Evolutionary conservation across 2,113 vertebrate genomes (phyloP).

Genomic region (Myrmecophaga tridactyla): DNA sequence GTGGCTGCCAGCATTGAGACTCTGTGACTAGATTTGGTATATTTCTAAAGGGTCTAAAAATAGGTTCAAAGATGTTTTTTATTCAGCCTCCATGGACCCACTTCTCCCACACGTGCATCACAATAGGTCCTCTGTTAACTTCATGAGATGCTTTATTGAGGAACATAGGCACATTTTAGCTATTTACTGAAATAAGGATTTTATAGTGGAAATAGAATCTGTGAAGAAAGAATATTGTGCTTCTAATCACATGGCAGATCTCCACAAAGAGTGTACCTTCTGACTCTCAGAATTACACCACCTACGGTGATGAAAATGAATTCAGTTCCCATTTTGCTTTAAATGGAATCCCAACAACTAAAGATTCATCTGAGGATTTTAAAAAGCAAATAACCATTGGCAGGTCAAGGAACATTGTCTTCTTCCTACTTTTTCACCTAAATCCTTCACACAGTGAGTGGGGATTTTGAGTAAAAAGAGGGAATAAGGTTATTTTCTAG

Average conservation of each 20-base stretch:
- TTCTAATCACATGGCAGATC: fast-evolving
- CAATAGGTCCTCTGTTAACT: neutral
- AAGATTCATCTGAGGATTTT: neutral
- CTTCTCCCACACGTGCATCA: fast-evolving
- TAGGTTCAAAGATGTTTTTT: neutral
- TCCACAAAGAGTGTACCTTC: too few species aligned
- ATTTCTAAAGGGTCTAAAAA: neutral
- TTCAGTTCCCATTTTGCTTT: neutral
- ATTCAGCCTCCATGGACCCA: neutral
- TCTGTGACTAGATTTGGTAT: neutral
- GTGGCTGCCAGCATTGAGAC: neutral
- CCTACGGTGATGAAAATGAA: neutral
- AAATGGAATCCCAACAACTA: neutral
- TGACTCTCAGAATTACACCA: neutral
- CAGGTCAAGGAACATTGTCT: neutral
- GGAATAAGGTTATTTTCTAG: neutral
- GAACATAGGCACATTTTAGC: neutral
- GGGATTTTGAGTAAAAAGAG: neutral
- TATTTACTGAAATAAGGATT: neutral
- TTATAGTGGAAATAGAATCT: neutral
- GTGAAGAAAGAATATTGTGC: neutral
- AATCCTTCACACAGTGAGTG: neutral
- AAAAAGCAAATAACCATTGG: neutral
- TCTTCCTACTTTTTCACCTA: neutral
- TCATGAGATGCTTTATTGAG: neutral